A percentile compares a stretch with the other conserved stretches of the same genome.
phyloP scores from a whole-genome alignment of 2,797 vertebrate species.

The Knipowitschia caucasica region DNA sequence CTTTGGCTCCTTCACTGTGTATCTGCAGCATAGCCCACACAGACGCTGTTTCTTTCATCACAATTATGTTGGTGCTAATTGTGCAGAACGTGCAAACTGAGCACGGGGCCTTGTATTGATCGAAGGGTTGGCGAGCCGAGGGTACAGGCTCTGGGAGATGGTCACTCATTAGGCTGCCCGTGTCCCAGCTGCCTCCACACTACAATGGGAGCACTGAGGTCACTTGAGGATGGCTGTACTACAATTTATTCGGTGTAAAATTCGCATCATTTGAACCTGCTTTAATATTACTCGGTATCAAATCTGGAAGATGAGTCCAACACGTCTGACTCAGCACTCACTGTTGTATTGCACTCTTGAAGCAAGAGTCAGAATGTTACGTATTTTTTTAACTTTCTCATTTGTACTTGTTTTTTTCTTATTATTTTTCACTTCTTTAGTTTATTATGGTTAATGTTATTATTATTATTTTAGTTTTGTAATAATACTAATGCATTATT shows the following conservation, averaged over 20 bases:
- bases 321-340: too few species aligned
- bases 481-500: too few species aligned
- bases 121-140: constrained; percentile 22
- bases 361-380: too few species aligned
- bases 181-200: constrained; percentile 51
- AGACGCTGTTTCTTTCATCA: constrained; percentile 47
- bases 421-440: not conserved
- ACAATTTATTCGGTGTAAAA: not conserved
- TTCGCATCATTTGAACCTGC: not conserved
- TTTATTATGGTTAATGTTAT: not conserved
- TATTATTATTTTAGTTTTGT: too few species aligned
- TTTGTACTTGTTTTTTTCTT: too few species aligned
- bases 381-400: too few species aligned
- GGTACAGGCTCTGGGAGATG: constrained; percentile 52
- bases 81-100: constrained; percentile 41
- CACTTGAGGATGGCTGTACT: not conserved
- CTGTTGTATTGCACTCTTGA: too few species aligned
- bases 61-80: constrained; percentile 55
- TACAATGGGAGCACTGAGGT: constrained; percentile 32
- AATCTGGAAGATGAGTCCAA: too few species aligned
- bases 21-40: constrained; percentile 40
- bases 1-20: constrained; percentile 47
- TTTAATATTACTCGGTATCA: not conserved
- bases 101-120: constrained; percentile 40
- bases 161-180: constrained; percentile 65